Evolutionary conservation across 2,888 invertebrate genomes (phyloP).

Genomic region (Teleiodes luculella): DNA sequence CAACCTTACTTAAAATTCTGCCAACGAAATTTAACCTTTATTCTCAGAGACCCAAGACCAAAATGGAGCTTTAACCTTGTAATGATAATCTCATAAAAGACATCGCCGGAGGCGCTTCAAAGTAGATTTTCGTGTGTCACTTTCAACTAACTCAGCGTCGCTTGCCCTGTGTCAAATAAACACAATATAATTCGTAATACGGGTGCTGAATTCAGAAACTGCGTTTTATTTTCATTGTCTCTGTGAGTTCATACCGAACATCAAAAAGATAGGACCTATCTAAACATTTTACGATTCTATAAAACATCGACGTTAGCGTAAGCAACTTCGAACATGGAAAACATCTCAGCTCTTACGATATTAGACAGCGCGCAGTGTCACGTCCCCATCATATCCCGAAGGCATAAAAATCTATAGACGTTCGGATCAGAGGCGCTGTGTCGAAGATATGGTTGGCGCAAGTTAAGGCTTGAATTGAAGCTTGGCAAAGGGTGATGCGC

Average conservation of each 20-base stretch:
- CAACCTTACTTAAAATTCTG: slow-evolving; percentile 28
- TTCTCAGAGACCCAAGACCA: slow-evolving; percentile 28
- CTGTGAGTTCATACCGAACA: neutral
- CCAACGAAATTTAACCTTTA: slow-evolving; percentile 32
- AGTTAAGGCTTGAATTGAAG: slow-evolving; percentile 16
- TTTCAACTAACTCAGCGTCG: slow-evolving; percentile 30
- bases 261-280: neutral
- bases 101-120: slow-evolving; percentile 40
- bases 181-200: neutral
- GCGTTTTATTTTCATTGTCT: neutral
- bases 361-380: slow-evolving; percentile 9
- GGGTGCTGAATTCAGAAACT: neutral
- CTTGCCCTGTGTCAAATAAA: slow-evolving; percentile 13
- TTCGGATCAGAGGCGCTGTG: neutral
- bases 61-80: slow-evolving; percentile 21
- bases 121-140: slow-evolving; percentile 45
- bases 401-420: slow-evolving; percentile 10
- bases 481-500: slow-evolving; percentile 35
- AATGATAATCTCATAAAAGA: slow-evolving; percentile 38
- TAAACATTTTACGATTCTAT: slow-evolving; percentile 13
- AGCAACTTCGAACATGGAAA: slow-evolving; percentile 11
- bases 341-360: slow-evolving; percentile 8
- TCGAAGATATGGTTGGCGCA: slow-evolving; percentile 6
- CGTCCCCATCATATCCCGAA: slow-evolving; percentile 4
- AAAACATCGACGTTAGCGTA: slow-evolving; percentile 3